These are phyloP conservation scores for Cancer borealis DNA, from an alignment of 2,888 invertebrate species.

Conservation along the genomic window DNA sequence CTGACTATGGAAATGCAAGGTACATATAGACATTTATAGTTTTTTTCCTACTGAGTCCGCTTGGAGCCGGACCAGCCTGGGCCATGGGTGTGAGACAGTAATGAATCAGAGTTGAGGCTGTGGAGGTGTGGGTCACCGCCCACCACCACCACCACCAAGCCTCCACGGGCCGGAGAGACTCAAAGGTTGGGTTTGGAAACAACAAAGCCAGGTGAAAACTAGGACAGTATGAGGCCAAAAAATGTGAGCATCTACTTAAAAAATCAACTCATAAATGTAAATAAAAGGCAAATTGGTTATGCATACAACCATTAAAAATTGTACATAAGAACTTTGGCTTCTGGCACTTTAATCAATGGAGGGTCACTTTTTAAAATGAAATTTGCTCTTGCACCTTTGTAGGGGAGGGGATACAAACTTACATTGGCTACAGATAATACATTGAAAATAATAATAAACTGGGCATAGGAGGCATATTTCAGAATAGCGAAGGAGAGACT, in stretches of 20 bases:
- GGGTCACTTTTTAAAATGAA: slow-evolving; percentile 49
- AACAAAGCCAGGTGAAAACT: slow-evolving; percentile 54
- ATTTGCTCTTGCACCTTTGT: slow-evolving; percentile 64
- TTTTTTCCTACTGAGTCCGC: not conserved
- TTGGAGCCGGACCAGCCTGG: not conserved
- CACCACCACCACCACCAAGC: not conserved
- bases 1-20: not conserved
- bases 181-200: slow-evolving; percentile 42
- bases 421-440: slow-evolving; percentile 74
- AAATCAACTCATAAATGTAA: slow-evolving; percentile 66
- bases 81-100: not conserved
- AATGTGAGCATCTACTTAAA: slow-evolving; percentile 72
- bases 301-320: slow-evolving; percentile 70
- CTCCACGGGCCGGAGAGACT: not conserved
- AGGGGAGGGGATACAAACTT: slow-evolving; percentile 67
- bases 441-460: slow-evolving; percentile 58
- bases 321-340: slow-evolving; percentile 69
- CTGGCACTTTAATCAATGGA: slow-evolving; percentile 63
- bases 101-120: not conserved
- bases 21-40: not conserved
- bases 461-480: slow-evolving; percentile 66
- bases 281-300: slow-evolving; percentile 74
- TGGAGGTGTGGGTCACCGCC: not conserved
- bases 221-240: slow-evolving; percentile 74
- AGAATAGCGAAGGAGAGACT: slow-evolving; percentile 65